Evolutionary conservation across 1,140 invertebrate genomes (phyloP), one percentile per base, ranked within the genome.

Genomic region (Trichonephila clavata): DNA sequence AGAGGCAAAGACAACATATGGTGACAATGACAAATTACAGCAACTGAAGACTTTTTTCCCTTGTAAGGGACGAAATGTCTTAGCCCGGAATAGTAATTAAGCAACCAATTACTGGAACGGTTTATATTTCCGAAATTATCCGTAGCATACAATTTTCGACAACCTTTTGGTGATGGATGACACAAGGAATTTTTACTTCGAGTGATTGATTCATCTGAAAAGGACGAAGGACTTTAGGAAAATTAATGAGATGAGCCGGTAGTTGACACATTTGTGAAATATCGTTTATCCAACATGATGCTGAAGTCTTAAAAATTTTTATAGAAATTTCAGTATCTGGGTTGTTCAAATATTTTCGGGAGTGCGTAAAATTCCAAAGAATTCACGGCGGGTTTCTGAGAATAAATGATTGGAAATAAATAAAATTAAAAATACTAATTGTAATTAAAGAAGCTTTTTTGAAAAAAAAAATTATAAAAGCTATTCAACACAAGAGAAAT

Each of bases 21-120:
- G 10, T 81, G 89, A 90, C 89, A 90, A 90, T 81, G 89, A 90
- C 71, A 90, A 90, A 90, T 90, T 90, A 77, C 89, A 13, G 43
- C 21, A 21, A 50, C 65, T 63, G 18, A n/a, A 89, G 57, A 32
- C 21, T 80, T 81, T 80, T 90, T 77, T 13, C 43, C 24, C 10
- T 39, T 71, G 50, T 24, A 27, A 32, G 43, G 86, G 32, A 87
- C 43, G 63, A 59, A 84, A 16, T 43, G n/a, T 84, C 21, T 43
- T 18, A 50, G 32, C 65, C 43, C 24, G 61, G 90, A 61, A 92
- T 81, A 65, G 84, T 92, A 92, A 92, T 92, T 92, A 92, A 92
- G 65, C 21, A 21, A n/a, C 59, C 81, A 92, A 92, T 92, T 92
- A 86, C 83, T 71, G 24, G 59, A 86, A 86, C n/a, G 81, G 83